These are phyloP conservation scores for Myanophis thanlyinensis DNA, from an alignment of 2,113 vertebrate species.

Conservation along the genomic window DNA sequence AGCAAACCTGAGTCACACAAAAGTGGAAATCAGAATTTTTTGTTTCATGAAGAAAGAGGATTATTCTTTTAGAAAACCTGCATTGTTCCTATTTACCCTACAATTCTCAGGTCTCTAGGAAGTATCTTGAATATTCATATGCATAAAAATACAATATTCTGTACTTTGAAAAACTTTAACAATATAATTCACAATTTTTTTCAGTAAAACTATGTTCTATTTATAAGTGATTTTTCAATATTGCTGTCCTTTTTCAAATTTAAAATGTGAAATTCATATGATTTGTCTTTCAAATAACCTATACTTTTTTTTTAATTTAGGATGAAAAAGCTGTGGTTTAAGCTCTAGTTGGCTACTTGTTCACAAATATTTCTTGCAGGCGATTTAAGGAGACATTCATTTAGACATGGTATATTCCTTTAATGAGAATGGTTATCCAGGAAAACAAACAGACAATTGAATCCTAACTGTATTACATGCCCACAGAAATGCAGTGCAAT, in stretches of 20 bases:
- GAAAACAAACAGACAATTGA: conserved; percentile 22
- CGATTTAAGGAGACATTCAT: neutral
- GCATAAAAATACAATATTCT: neutral
- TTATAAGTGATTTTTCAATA: neutral
- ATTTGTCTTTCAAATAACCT: neutral
- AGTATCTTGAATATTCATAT: neutral
- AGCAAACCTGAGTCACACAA: neutral
- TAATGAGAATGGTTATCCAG: neutral
- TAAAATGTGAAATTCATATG: neutral
- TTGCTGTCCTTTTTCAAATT: neutral
- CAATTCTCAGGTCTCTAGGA: neutral
- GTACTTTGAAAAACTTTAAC: neutral
- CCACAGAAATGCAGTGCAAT: conserved; percentile 21
- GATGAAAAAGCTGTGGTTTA: neutral
- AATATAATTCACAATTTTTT: neutral
- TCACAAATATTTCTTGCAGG: neutral
- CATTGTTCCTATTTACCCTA: neutral
- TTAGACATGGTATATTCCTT: neutral
- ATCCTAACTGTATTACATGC: conserved; percentile 14
- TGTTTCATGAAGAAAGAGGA: neutral
- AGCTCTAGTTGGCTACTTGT: neutral
- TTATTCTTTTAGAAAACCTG: neutral
- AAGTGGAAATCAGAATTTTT: neutral
- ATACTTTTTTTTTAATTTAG: neutral
- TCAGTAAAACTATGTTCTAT: neutral